Percentiles rank a stretch among this genome's conserved stretches.
phyloP scores from a whole-genome alignment of 1,140 invertebrate genomes.

The Rhysida immarginata region DNA sequence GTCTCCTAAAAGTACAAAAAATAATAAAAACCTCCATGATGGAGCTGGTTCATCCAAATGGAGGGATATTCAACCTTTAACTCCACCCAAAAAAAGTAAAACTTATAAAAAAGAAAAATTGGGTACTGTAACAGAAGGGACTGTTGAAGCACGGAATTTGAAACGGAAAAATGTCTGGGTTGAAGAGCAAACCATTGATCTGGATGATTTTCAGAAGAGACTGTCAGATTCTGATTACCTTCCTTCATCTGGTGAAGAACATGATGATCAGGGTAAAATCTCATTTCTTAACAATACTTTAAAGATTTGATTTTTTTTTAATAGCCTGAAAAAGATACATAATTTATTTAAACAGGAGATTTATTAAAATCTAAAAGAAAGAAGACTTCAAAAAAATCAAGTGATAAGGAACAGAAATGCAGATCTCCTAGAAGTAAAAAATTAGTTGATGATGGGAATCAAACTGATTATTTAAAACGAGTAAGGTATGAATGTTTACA shows the following conservation, averaged over 20 bases:
- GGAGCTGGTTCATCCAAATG: not conserved
- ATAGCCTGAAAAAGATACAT: too few species aligned
- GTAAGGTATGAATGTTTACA: not conserved
- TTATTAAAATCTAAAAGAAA: too few species aligned
- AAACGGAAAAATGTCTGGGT: not conserved
- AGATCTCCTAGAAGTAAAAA: too few species aligned
- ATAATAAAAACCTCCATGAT: constrained; percentile 7
- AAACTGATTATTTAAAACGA: constrained; percentile 2
- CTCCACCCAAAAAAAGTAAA: constrained; percentile 10
- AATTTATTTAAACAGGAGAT: too few species aligned
- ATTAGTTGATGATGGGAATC: not conserved
- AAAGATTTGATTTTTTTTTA: too few species aligned
- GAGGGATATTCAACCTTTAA: not conserved
- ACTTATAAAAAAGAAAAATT: constrained; percentile 26
- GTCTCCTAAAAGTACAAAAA: constrained; percentile 13
- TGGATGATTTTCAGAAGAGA: constrained; percentile 3
- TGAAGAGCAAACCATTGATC: not conserved
- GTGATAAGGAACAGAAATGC: not conserved
- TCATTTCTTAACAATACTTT: too few species aligned
- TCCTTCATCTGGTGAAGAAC: too few species aligned
- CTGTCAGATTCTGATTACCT: not conserved
- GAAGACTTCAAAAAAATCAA: not conserved
- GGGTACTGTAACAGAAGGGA: constrained; percentile 12
- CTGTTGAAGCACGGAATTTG: not conserved
- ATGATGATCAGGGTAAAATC: too few species aligned